Percentiles rank a stretch among this genome's conserved stretches.
These are phyloP conservation scores for Liparis tanakae DNA, from an alignment of 2,797 vertebrate species.

Conservation along the genomic window DNA sequence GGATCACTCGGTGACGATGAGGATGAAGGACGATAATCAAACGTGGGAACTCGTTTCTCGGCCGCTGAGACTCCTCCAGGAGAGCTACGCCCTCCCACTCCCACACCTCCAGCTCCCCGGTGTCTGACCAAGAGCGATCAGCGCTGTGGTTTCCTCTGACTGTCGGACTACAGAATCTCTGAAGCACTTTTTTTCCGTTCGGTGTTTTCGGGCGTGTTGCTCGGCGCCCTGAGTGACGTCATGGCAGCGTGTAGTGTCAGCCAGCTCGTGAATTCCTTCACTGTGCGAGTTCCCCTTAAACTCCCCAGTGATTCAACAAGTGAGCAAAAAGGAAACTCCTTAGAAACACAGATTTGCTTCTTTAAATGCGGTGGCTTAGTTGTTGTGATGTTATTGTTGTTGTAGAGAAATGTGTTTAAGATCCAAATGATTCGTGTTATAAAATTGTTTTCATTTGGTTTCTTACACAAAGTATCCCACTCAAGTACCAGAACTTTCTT, in stretches of 20 bases:
- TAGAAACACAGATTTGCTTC: background rate
- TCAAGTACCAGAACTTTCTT: background rate
- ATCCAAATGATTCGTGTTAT: background rate
- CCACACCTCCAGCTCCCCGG: conserved; percentile 6
- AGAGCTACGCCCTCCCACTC: conserved; percentile 10
- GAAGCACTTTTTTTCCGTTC: conserved; percentile 70
- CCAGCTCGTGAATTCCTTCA: conserved; percentile 63
- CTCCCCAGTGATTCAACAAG: conserved; percentile 26
- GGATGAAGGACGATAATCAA: background rate
- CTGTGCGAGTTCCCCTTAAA: conserved; percentile 51
- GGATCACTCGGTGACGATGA: background rate
- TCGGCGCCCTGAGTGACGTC: conserved; percentile 65
- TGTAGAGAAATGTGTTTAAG: background rate
- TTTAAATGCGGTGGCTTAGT: background rate
- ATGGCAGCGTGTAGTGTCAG: conserved; percentile 62
- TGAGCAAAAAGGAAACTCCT: background rate
- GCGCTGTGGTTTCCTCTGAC: conserved; percentile 21
- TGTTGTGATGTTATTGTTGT: background rate
- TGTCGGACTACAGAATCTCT: conserved; percentile 22
- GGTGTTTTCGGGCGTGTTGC: conserved; percentile 68
- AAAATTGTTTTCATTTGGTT: background rate
- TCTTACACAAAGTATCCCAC: background rate
- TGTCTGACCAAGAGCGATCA: conserved; percentile 2
- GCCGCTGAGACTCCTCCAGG: background rate
- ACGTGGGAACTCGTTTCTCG: background rate